These are phyloP conservation scores for Chrysomallon squamiferum DNA, from an alignment of 1,140 invertebrate species.

Conservation along the genomic window DNA sequence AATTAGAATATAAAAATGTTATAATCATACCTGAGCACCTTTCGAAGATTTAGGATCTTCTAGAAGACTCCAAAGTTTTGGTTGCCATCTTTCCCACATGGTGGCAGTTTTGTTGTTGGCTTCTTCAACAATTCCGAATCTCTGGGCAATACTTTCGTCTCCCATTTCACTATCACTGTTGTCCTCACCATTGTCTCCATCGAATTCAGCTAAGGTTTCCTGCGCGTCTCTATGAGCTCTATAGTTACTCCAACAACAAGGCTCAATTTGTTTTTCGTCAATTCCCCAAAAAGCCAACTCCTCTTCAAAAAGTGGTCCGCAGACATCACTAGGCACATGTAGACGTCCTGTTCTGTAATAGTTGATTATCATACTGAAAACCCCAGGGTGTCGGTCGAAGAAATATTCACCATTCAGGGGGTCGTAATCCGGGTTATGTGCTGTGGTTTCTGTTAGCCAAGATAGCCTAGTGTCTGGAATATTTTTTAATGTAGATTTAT, in stretches of 20 bases:
- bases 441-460: constrained; percentile 53
- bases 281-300: constrained; percentile 63
- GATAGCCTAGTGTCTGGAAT: constrained; percentile 62
- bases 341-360: constrained; percentile 61
- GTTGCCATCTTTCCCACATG: constrained; percentile 46
- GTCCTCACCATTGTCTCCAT: constrained; percentile 31
- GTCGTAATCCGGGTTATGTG: constrained; percentile 58
- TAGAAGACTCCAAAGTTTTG: constrained; percentile 55
- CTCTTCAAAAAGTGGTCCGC: constrained; percentile 62
- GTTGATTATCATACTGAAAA: constrained; percentile 62
- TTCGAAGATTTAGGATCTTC: constrained; percentile 55
- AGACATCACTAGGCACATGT: constrained; percentile 60
- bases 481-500: constrained; percentile 70
- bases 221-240: constrained; percentile 57
- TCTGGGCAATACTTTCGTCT: constrained; percentile 29
- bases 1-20: constrained; percentile 6
- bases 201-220: constrained; percentile 56
- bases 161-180: constrained; percentile 20
- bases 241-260: constrained; percentile 62
- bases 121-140: constrained; percentile 57
- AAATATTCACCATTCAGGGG: constrained; percentile 58
- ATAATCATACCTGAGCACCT: constrained; percentile 45
- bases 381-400: constrained; percentile 61
- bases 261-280: constrained; percentile 63
- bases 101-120: constrained; percentile 18